Percentiles rank a stretch among this genome's conserved stretches.
phyloP scores from a whole-genome alignment of 2,888 invertebrate species.

The Pycnomerus fuliginosus region DNA sequence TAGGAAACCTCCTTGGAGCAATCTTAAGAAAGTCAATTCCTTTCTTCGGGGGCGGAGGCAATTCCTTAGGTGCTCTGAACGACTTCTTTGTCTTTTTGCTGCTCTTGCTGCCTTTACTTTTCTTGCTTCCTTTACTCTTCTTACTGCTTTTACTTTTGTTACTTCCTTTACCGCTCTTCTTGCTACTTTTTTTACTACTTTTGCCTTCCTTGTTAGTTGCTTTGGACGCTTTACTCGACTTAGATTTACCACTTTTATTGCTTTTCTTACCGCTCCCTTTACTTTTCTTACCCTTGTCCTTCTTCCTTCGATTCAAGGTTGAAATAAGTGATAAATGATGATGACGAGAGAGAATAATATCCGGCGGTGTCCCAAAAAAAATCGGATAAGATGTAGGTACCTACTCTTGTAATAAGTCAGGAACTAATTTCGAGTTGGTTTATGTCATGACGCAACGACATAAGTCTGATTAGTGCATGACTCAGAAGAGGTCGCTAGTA shows the following conservation, averaged over 20 bases:
- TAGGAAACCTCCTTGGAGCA: slow-evolving; percentile 39
- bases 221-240: slow-evolving; percentile 11
- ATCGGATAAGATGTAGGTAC: too few species aligned
- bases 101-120: slow-evolving; percentile 27
- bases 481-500: too few species aligned
- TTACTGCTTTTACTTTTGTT: slow-evolving; percentile 12
- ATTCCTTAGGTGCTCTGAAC: not conserved
- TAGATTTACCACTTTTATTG: slow-evolving; percentile 16
- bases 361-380: too few species aligned
- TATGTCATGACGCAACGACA: too few species aligned
- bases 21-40: slow-evolving; percentile 30
- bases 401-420: too few species aligned
- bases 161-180: slow-evolving; percentile 3
- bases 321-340: too few species aligned
- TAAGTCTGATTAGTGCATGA: too few species aligned
- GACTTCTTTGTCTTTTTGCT: slow-evolving; percentile 13
- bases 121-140: slow-evolving; percentile 5
- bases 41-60: not conserved
- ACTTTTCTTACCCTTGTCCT: slow-evolving; percentile 1
- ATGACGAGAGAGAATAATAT: too few species aligned
- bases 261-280: slow-evolving; percentile 13
- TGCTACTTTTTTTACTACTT: slow-evolving; percentile 7
- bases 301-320: not conserved
- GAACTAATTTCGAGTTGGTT: too few species aligned
- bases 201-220: slow-evolving; percentile 15